A percentile compares a stretch with the other conserved stretches of the same genome.
Evolutionary conservation across 2,888 invertebrate genomes (phyloP).

Genomic region (Caenorhabditis doughertyi): DNA sequence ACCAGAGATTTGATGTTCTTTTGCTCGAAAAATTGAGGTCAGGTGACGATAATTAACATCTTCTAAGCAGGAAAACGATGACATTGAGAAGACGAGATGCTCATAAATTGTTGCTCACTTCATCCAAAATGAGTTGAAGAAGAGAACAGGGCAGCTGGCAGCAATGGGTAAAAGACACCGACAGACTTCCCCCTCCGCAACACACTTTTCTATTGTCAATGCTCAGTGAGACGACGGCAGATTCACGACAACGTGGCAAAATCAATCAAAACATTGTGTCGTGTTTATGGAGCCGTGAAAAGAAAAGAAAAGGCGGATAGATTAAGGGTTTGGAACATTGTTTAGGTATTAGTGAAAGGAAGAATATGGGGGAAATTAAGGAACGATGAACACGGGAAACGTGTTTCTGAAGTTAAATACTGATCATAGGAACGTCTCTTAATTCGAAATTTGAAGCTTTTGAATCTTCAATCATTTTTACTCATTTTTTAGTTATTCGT

Average conservation of each 20-base stretch:
- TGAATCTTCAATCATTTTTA: neutral
- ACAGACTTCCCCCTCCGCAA: conserved; percentile 38
- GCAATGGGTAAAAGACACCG: conserved; percentile 42
- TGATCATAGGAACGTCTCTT: too few species aligned
- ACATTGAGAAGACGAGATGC: conserved; percentile 33
- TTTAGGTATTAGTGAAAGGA: neutral
- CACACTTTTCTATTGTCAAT: conserved; percentile 40
- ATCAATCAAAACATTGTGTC: conserved; percentile 60
- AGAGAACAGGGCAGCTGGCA: conserved; percentile 40
- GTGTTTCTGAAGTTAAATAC: too few species aligned
- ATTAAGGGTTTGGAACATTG: conserved; percentile 18
- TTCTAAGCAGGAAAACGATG: conserved; percentile 15
- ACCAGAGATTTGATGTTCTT: conserved; percentile 42
- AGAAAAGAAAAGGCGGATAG: neutral
- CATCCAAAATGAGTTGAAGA: conserved; percentile 22
- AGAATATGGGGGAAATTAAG: neutral
- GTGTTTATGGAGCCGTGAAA: conserved; percentile 61
- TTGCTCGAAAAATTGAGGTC: conserved; percentile 18
- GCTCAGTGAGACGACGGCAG: conserved; percentile 29
- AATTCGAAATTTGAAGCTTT: too few species aligned
- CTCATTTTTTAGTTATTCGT: neutral
- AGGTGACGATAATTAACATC: conserved; percentile 64
- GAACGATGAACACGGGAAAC: too few species aligned
- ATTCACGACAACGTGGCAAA: conserved; percentile 52
- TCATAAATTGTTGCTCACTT: conserved; percentile 58